Percentiles rank a stretch among this genome's conserved stretches.
phyloP scores from a whole-genome alignment of 1,140 invertebrate species.

The Babylonia areolata region DNA sequence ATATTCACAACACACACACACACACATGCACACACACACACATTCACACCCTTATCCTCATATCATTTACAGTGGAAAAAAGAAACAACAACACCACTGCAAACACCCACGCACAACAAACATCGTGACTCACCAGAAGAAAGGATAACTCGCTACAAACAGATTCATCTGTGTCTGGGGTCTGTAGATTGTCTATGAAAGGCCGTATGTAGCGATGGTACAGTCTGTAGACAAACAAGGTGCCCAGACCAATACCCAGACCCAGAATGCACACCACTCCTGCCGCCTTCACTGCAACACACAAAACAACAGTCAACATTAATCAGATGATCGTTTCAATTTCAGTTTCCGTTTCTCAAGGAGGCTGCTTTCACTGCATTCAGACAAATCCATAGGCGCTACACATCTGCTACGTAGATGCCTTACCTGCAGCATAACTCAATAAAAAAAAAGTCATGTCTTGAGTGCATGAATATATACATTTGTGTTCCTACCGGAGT shows the following conservation, averaged over 20 bases:
- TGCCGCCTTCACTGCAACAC: constrained; percentile 63
- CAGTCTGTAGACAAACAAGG: constrained; percentile 59
- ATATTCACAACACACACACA: too few species aligned
- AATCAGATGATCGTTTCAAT: too few species aligned
- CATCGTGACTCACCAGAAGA: constrained; percentile 16
- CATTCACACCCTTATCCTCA: too few species aligned
- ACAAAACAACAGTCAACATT: not conserved
- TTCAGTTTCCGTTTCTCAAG: too few species aligned
- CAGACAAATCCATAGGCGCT: too few species aligned
- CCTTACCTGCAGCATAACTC: too few species aligned
- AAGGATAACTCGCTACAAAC: not conserved
- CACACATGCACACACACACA: not conserved
- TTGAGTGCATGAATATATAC: too few species aligned
- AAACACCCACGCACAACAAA: not conserved
- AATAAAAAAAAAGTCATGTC: too few species aligned
- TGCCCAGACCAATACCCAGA: constrained; percentile 64
- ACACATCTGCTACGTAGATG: too few species aligned
- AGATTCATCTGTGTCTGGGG: not conserved
- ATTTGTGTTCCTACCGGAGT: too few species aligned
- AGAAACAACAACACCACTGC: not conserved
- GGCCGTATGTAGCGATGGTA: constrained; percentile 59
- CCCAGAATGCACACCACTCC: constrained; percentile 63
- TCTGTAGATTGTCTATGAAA: constrained; percentile 31
- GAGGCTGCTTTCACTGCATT: too few species aligned
- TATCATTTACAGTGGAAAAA: too few species aligned